Evolutionary conservation across 2,888 invertebrate genomes (phyloP).

Genomic region (Gandaritis pyraliata): DNA sequence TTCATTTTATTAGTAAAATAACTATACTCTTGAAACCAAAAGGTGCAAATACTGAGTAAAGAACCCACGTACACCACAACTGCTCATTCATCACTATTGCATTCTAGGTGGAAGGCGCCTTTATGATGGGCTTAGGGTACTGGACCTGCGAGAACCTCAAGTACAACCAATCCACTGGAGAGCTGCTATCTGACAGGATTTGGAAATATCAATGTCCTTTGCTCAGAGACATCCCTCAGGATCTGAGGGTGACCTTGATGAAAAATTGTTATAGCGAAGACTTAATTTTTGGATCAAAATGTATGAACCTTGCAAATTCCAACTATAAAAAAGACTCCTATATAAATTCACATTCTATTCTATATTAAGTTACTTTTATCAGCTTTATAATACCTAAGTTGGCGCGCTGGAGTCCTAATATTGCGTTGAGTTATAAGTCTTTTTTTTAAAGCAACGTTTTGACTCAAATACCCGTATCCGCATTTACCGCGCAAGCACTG

Average conservation of each 20-base stretch:
- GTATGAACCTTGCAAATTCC: constrained; percentile 56
- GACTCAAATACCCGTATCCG: too few relatives aligned
- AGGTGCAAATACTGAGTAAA: too few relatives aligned
- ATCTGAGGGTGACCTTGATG: constrained; percentile 87
- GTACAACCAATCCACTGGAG: constrained; percentile 86
- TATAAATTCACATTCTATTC: too few relatives aligned
- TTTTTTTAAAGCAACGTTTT: too few relatives aligned
- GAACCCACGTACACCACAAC: too few relatives aligned
- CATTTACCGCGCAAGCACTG: too few relatives aligned
- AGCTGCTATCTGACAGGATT: constrained; percentile 88
- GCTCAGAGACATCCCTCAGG: constrained; percentile 89
- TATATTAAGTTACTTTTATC: too few relatives aligned
- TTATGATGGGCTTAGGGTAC: constrained; percentile 89
- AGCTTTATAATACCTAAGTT: constrained; percentile 46
- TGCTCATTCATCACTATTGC: constrained; percentile 32
- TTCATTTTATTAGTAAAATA: too few relatives aligned
- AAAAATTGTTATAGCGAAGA: constrained; percentile 86
- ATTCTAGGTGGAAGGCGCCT: constrained; percentile 87
- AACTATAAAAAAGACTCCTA: constrained; percentile 41
- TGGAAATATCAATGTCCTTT: constrained; percentile 91
- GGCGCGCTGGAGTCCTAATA: too few relatives aligned
- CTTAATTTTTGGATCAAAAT: constrained; percentile 86
- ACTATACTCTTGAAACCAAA: too few relatives aligned
- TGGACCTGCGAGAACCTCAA: constrained; percentile 89
- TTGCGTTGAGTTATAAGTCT: too few relatives aligned